Evolutionary conservation across 2,113 vertebrate species (phyloP), one percentile per base, ranked within the genome.

Genomic region (Panurus biarmicus): DNA sequence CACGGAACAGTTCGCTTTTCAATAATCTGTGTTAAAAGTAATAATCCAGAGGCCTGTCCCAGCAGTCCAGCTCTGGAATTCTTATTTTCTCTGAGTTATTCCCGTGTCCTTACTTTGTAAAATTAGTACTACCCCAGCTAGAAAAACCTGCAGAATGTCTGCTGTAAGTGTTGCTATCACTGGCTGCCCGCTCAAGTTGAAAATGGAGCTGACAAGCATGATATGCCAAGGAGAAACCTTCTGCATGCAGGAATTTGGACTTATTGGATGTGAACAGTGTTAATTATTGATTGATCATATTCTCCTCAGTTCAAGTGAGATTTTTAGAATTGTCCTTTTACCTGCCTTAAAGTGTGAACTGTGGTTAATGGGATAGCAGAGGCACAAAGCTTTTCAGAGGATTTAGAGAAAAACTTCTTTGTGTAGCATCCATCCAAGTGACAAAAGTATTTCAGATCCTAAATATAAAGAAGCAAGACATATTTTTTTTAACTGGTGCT

Each of bases 261-360:
- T 93, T 74, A 50, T 0, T 12, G 61, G 74, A 79, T 33, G 40
- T 24, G 23, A 70, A 38, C 33, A 50, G n/a, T 66, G 83, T 97
- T 97, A 97, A 92, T 97, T 91, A 96, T 95, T 97, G 94, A 95
- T 95, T 84, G 66, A 81, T 93, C 8, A 10, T 61, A 42, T 77
- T 91, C 4, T 5, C 21, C 28, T 48, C 66, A 36, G 62, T 61
- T 89, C 47, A 73, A 71, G 47, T 53, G 54, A 93, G 48, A 45
- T 66, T 94, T 95, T 88, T 54, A 85, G 54, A 80, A 69, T 17
- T 66, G 45, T 89, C 40, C 17, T 87, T 92, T 91, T 51, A 51
- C 24, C 56, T 93, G 74, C 36, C 53, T 93, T 90, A n/a, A 83
- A 87, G 72, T 56, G 77, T 35, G 65, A 72, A 79, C 38, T 28